Evolutionary conservation across 2,888 invertebrate genomes (phyloP).

Genomic region (Oscheius sp.): DNA sequence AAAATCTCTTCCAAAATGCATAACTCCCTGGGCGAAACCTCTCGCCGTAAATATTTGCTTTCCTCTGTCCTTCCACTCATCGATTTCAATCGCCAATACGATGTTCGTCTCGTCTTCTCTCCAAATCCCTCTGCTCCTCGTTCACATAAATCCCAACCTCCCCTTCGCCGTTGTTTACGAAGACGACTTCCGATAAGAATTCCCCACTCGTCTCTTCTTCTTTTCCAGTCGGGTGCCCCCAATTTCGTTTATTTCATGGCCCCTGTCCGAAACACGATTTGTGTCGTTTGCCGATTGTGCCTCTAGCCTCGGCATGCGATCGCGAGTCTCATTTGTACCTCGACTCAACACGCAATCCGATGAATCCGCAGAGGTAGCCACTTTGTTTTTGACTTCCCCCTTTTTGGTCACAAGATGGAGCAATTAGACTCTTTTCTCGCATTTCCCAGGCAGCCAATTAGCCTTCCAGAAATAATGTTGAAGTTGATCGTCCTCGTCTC

Average conservation of each 20-base stretch:
- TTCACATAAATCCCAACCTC: too few relatives aligned
- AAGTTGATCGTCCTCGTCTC: constrained; percentile 29
- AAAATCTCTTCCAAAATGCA: constrained; percentile 1
- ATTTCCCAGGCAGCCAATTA: too few relatives aligned
- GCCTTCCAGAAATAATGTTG: too few relatives aligned
- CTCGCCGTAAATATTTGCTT: constrained; percentile 10
- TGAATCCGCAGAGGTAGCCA: constrained; percentile 1
- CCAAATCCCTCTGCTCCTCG: too few relatives aligned
- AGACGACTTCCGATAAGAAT: not conserved
- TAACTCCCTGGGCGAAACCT: too few relatives aligned
- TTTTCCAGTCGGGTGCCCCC: not conserved
- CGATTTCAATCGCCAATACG: not conserved
- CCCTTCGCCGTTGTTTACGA: too few relatives aligned
- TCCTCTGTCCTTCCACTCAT: not conserved
- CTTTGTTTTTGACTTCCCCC: not conserved
- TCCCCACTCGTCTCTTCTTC: not conserved
- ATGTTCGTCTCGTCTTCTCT: too few relatives aligned
- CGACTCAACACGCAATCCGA: constrained; percentile 1
- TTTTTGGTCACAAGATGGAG: too few relatives aligned
- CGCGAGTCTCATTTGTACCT: constrained; percentile 9
- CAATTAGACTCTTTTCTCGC: constrained; percentile 15
- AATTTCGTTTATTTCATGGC: constrained; percentile 18
- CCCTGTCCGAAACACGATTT: constrained; percentile 9
- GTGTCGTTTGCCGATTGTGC: constrained; percentile 5
- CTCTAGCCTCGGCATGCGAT: not conserved